Evolutionary conservation across 2,888 invertebrate genomes (phyloP).

Genomic region (Dolichomitus sp.): DNA sequence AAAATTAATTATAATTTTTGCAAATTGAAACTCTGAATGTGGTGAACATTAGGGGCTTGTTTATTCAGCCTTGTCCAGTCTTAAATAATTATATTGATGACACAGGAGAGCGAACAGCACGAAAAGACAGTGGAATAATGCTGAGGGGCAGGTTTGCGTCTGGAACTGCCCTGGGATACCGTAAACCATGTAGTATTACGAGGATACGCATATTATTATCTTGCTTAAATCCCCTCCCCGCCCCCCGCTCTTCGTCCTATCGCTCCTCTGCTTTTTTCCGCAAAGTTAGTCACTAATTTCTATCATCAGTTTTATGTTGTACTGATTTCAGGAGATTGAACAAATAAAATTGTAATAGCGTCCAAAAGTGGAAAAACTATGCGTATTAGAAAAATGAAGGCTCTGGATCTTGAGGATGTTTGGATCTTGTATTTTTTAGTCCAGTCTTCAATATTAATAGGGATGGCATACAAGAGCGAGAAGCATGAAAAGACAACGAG

Average conservation of each 20-base stretch:
- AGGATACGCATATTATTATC: conserved; percentile 44
- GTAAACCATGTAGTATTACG: conserved; percentile 28
- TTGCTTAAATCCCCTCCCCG: not conserved
- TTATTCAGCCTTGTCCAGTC: not conserved
- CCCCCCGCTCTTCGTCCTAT: not conserved
- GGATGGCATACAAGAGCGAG: no score
- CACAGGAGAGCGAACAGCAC: not conserved
- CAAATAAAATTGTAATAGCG: not conserved
- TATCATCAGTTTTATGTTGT: not conserved
- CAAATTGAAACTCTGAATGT: not conserved
- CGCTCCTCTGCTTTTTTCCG: not conserved
- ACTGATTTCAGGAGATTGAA: not conserved
- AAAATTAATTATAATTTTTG: no score
- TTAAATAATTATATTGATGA: not conserved
- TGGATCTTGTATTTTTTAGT: no score
- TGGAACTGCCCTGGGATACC: conserved; percentile 48
- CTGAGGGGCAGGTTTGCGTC: conserved; percentile 32
- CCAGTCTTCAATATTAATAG: no score
- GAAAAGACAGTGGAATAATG: conserved; percentile 32
- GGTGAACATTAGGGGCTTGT: not conserved
- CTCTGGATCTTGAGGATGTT: no score
- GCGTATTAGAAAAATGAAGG: no score
- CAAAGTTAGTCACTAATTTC: not conserved
- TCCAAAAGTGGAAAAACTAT: not conserved
- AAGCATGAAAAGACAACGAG: no score